Evolutionary conservation across 2,888 invertebrate species (phyloP), one percentile per base, ranked within the genome.

Genomic region (Drosophila buzzatii): DNA sequence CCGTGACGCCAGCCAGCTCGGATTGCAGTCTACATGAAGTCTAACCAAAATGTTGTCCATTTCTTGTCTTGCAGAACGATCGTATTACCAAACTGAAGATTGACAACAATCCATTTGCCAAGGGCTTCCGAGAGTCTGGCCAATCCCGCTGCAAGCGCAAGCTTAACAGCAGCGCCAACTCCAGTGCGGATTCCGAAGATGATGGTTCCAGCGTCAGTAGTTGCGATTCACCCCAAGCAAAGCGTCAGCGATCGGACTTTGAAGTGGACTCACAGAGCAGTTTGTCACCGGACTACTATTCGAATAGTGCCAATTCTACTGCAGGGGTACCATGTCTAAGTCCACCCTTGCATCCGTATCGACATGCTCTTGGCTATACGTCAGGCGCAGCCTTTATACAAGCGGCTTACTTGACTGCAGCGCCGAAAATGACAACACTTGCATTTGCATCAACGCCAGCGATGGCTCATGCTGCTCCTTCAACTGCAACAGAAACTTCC

Each of bases 81-180:
- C 95, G 96, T 92, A 97, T 98, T 81, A 98, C 98, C 12, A 96
- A 97, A 89, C 92, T 98, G 90, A 98, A 98, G 93, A 98, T 98
- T 85, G 96, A 98, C 93, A 95, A 98, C 93, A 98, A 98, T 91
- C 98, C 98, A 1, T 98, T 98, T 92, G 98, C 98, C 2, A 98
- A 98, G 94, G 98, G 98, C 0, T 98, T 98, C 93, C 95, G 98
- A 45, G 97, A 97, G 78, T 95, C 96, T 63, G 98, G 98, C 0
- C 96, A 96, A 87, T 96, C 96, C 2, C 95, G 95, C 64, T 95
- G 95, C 92, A 96, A 96, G 88, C 94, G 96, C 85, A 96, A 96
- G 93, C 94, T 92, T 90, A 91, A 92, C 90, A 91, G 90, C 76
- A 91, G 90, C 69, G 85, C 90, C 37, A 76, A 83, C 65, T 81